Evolutionary conservation across 2,888 invertebrate genomes (phyloP).

Genomic region (Syrista parreyssii): DNA sequence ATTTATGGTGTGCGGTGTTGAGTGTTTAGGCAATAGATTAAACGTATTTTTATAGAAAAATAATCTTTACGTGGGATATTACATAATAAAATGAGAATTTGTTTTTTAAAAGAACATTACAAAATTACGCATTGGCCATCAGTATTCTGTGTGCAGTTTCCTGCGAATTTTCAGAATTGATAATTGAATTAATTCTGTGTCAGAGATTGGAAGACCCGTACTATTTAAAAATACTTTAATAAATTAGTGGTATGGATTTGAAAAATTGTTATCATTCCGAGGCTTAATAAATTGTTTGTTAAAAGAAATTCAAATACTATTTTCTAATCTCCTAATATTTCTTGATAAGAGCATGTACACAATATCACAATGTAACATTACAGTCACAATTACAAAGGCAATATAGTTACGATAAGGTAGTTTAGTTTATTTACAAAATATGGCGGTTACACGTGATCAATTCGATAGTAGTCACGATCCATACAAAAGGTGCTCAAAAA

Average conservation of each 20-base stretch:
- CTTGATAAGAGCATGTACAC: background rate
- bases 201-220: background rate
- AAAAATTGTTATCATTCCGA: background rate
- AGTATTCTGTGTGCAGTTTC: background rate
- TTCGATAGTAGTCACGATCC: slow-evolving; percentile 33
- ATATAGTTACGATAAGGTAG: slow-evolving; percentile 9
- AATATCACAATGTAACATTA: background rate
- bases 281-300: background rate
- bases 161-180: background rate
- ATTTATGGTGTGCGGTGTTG: background rate
- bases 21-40: background rate
- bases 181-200: background rate
- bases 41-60: background rate
- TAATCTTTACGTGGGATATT: background rate
- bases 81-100: background rate
- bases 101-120: background rate
- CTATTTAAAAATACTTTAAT: background rate
- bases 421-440: slow-evolving; percentile 50
- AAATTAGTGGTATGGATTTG: background rate
- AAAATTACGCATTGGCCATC: background rate
- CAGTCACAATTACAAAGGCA: background rate
- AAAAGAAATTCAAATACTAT: background rate
- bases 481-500: slow-evolving; percentile 45
- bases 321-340: background rate
- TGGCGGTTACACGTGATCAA: slow-evolving; percentile 41